Evolutionary conservation across 1,140 invertebrate species (phyloP), one percentile per base, ranked within the genome.

Genomic region (Zaprionus ghesquierei): DNA sequence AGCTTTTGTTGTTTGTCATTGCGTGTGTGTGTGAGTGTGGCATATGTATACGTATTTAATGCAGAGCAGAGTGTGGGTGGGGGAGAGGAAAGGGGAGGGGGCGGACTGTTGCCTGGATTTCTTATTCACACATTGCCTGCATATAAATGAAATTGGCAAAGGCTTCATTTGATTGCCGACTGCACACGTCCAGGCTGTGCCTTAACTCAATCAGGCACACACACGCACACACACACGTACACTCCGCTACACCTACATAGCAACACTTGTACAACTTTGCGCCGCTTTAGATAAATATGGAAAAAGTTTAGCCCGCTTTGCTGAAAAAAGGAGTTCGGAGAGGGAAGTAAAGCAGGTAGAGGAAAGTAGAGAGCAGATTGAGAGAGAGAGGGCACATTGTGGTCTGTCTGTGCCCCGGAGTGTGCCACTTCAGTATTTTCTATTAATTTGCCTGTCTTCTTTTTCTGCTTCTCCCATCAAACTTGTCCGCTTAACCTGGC

Each of bases 151-250:
- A 72, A 72, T 72, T 75, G 74, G 73, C 38, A 58, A 56, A 76
- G 81, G 81, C 58, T 86, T 86, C 81, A 54, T 75, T 81, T 86
- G 81, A 86, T 85, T 85, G 81, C 56, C 81, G n/a, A 69, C 41
- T 74, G 75, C 81, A 81, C 77, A 84, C 81, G 73, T 69, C 46
- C 23, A 54, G 33, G 23, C 56, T 5, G 31, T 12, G 38, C n/a
- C 56, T 13, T 60, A 68, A 50, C 50, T 61, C 64, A 69, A 55
- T 51, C 75, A 66, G 56, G 69, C 46, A 69, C 69, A 60, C 63
- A 63, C 69, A 22, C 18, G 12, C n/a, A 38, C 6, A 65, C 41
- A 50, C 53, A 62, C 31, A 38, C 5, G 9, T 35, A 22, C 10
- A 22, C 23, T 25, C 5, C 22, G 9, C 13, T 25, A 8, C 23